Conservation (phyloP, 2,888 invertebrate species). For the Acanthosepion pharaonis region DNA sequence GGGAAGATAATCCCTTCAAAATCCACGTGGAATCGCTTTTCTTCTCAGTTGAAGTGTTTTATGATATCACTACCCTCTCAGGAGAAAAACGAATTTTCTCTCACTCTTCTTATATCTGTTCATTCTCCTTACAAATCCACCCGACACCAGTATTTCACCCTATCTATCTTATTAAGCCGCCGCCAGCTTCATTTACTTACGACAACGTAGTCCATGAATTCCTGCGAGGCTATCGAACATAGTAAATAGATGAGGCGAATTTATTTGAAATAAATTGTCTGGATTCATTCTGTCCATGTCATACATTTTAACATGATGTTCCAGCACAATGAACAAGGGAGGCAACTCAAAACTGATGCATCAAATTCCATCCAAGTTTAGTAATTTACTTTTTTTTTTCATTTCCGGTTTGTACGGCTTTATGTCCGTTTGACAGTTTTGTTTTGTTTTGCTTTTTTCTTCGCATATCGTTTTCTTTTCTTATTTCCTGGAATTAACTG, state of each 20-base stretch:
- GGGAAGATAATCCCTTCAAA: neutral
- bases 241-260: neutral
- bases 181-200: neutral
- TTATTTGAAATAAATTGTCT: conserved; percentile 22
- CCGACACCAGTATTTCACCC: neutral
- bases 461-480: too few species aligned
- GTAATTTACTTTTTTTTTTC: too few species aligned
- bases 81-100: neutral
- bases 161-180: neutral
- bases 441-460: too few species aligned
- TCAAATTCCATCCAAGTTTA: too few species aligned
- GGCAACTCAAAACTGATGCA: neutral
- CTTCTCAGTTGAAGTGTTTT: neutral
- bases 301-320: neutral
- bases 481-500: too few species aligned
- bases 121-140: neutral
- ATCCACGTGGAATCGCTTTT: conserved; percentile 18
- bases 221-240: neutral
- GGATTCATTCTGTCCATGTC: neutral
- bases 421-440: too few species aligned
- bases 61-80: neutral
- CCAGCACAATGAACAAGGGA: neutral
- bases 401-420: neutral
- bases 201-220: neutral
- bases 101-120: neutral